These are phyloP conservation scores for Boulengeromyrus knoepffleri DNA, from an alignment of 2,113 vertebrate species.

Conservation along the genomic window DNA sequence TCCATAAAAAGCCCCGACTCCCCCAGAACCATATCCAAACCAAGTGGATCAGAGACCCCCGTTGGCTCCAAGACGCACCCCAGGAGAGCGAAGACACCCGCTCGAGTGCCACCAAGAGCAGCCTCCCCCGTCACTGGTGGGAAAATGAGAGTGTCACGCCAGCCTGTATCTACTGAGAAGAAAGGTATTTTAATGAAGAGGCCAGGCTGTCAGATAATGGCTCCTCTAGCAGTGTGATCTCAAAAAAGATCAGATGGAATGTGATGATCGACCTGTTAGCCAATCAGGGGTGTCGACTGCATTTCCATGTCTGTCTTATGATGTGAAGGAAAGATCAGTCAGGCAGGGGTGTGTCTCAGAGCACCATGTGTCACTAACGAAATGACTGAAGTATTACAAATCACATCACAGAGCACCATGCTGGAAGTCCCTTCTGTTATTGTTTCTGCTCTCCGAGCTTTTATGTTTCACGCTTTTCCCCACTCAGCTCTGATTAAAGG, in stretches of 20 bases:
- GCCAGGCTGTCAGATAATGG: background rate
- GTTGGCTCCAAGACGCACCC: constrained; percentile 64
- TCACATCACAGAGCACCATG: background rate
- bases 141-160: constrained; percentile 41
- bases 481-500: background rate
- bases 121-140: constrained; percentile 55
- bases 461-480: background rate
- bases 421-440: background rate
- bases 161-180: constrained; percentile 44
- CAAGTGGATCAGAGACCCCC: constrained; percentile 58
- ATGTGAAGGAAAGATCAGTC: background rate
- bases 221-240: background rate
- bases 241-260: background rate
- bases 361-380: background rate
- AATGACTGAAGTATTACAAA: background rate
- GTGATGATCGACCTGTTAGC: background rate
- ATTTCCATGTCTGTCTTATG: background rate
- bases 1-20: constrained; percentile 70
- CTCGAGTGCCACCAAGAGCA: constrained; percentile 44
- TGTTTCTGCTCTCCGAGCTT: background rate
- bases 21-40: constrained; percentile 56
- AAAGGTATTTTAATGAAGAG: constrained; percentile 46
- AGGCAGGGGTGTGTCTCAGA: background rate
- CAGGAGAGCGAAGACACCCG: constrained; percentile 62
- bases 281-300: background rate